Conservation (phyloP, 1,140 invertebrate genomes). For the Trypoxylus dichotomus region DNA sequence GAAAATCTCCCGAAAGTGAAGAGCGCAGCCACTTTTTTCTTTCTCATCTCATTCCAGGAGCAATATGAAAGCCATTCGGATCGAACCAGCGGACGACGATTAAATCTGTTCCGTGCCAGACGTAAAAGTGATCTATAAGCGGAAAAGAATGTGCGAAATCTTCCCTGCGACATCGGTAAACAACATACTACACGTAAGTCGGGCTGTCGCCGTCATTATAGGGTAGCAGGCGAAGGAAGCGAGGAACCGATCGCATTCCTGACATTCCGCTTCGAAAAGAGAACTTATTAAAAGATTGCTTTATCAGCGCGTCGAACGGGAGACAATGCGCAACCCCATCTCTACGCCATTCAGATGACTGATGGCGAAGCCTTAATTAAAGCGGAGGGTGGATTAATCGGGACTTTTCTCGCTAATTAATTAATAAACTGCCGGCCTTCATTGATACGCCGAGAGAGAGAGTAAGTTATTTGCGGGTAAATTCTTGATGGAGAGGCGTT, state of each 20-base stretch:
- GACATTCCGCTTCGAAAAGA: neutral
- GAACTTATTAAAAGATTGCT: constrained; percentile 25
- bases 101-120: neutral
- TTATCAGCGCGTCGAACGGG: neutral
- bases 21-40: neutral
- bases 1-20: constrained; percentile 14
- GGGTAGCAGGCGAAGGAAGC: neutral
- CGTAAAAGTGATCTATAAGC: constrained; percentile 22
- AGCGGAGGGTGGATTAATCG: constrained; percentile 19
- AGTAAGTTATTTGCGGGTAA: constrained; percentile 1
- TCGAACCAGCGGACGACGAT: neutral
- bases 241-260: neutral
- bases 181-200: constrained; percentile 4
- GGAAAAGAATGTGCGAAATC: constrained; percentile 22
- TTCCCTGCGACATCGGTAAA: neutral
- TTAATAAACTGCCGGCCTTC: constrained; percentile 6
- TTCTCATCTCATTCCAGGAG: neutral
- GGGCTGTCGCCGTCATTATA: neutral
- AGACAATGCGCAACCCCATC: constrained; percentile 20
- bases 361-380: constrained; percentile 18
- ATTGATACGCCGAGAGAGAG: neutral
- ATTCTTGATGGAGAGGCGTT: neutral
- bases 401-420: constrained; percentile 22
- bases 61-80: neutral
- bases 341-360: constrained; percentile 8